These are phyloP conservation scores for Drosophila mercatorum DNA, from an alignment of 2,888 invertebrate genomes.

Conservation along the genomic window DNA sequence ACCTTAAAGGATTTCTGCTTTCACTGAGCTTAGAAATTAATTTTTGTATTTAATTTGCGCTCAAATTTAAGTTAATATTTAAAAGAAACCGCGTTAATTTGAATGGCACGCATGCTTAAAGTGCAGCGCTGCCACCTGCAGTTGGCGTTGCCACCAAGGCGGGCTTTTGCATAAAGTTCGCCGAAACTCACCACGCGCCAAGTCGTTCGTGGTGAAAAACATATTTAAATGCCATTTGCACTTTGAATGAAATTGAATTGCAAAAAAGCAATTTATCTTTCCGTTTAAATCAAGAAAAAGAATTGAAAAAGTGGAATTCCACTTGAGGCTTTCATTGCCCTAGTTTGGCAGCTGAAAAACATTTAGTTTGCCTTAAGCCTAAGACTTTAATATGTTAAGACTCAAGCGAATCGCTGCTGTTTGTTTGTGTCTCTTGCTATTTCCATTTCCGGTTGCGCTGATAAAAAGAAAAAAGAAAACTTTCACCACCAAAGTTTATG, in stretches of 20 bases:
- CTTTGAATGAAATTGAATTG: neutral
- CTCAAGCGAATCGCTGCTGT: slow-evolving; percentile 8
- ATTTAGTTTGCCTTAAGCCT: slow-evolving; percentile 16
- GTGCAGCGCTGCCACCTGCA: neutral
- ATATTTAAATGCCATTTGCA: neutral
- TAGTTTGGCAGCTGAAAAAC: neutral
- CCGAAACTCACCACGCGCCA: slow-evolving; percentile 4
- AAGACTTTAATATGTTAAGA: slow-evolving; percentile 33
- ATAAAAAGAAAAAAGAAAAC: slow-evolving; percentile 38
- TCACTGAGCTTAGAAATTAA: too few relatives aligned
- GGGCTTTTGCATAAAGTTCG: too few relatives aligned
- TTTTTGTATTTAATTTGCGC: too few relatives aligned
- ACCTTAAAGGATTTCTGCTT: neutral
- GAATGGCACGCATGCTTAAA: slow-evolving; percentile 12
- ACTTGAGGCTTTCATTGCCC: neutral
- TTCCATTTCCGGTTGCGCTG: slow-evolving; percentile 56
- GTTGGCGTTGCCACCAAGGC: slow-evolving; percentile 1
- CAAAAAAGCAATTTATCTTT: neutral
- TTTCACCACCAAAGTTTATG: slow-evolving; percentile 60
- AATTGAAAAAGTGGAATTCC: neutral
- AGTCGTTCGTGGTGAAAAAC: neutral
- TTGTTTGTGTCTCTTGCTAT: slow-evolving; percentile 27
- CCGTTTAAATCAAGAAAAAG: neutral
- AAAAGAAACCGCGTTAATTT: neutral
- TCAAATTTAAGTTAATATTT: neutral